Evolutionary conservation across 2,888 invertebrate genomes (phyloP).

Genomic region (Lycia hirtaria): DNA sequence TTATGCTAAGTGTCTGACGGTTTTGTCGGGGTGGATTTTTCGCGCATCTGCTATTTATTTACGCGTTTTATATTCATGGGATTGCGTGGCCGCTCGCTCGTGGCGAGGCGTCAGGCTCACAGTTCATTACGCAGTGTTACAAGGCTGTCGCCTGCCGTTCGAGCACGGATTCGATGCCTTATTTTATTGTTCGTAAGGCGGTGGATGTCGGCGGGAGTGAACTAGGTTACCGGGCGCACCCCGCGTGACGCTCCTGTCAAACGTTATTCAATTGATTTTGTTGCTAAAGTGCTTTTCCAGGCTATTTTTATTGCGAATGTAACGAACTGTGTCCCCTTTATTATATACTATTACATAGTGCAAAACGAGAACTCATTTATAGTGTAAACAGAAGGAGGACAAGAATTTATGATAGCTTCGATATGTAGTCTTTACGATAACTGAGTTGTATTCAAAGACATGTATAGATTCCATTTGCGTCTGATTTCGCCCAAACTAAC

Average conservation of each 20-base stretch:
- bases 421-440: too few species aligned
- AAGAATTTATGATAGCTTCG: too few species aligned
- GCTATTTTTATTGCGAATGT: slow-evolving; percentile 35
- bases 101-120: slow-evolving; percentile 71
- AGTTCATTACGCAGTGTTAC: slow-evolving; percentile 76
- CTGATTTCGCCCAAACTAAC: not conserved
- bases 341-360: not conserved
- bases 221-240: slow-evolving; percentile 72
- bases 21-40: slow-evolving; percentile 80
- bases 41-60: slow-evolving; percentile 86
- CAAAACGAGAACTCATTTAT: too few species aligned
- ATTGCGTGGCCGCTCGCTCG: slow-evolving; percentile 70
- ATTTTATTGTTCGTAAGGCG: slow-evolving; percentile 46
- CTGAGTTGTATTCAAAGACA: too few species aligned
- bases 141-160: slow-evolving; percentile 51
- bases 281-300: slow-evolving; percentile 60
- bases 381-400: too few species aligned
- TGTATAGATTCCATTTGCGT: not conserved
- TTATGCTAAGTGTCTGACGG: slow-evolving; percentile 83
- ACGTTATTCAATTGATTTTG: slow-evolving; percentile 73
- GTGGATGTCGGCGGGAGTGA: slow-evolving; percentile 37
- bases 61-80: slow-evolving; percentile 84
- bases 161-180: slow-evolving; percentile 49
- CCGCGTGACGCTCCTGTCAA: slow-evolving; percentile 68
- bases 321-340: slow-evolving; percentile 20